Evolutionary conservation across 1,140 invertebrate genomes (phyloP).

Genomic region (Bombus superbus): DNA sequence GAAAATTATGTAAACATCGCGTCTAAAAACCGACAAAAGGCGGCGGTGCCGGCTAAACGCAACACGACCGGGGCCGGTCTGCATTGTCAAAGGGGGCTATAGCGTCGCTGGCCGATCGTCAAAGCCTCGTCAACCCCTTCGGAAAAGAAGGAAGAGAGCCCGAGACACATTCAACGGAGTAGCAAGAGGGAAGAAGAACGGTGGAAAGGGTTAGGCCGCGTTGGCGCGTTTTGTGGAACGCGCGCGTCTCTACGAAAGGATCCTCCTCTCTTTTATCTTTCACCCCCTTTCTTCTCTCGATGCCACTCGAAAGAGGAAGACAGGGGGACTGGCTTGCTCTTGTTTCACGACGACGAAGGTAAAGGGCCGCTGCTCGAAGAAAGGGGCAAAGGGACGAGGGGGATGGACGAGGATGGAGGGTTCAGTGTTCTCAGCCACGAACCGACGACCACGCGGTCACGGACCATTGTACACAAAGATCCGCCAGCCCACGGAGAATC

Average conservation of each 20-base stretch:
- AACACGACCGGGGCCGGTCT: slow-evolving; percentile 37
- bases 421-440: slow-evolving; percentile 60
- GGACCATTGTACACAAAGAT: slow-evolving; percentile 64
- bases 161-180: background rate
- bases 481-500: slow-evolving; percentile 18
- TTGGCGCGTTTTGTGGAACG: slow-evolving; percentile 57
- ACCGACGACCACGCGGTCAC: slow-evolving; percentile 55
- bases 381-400: slow-evolving; percentile 1
- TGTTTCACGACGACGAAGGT: slow-evolving; percentile 50
- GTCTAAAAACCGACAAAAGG: slow-evolving; percentile 68
- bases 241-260: slow-evolving; percentile 44
- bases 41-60: slow-evolving; percentile 56
- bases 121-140: slow-evolving; percentile 66
- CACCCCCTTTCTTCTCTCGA: slow-evolving; percentile 59
- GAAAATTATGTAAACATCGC: slow-evolving; percentile 64
- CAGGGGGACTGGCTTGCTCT: slow-evolving; percentile 25
- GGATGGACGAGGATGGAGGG: slow-evolving; percentile 42
- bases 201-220: slow-evolving; percentile 16
- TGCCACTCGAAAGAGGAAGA: slow-evolving; percentile 46
- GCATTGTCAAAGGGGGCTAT: slow-evolving; percentile 63
- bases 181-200: too few relatives aligned
- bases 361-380: slow-evolving; percentile 52
- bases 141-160: slow-evolving; percentile 49
- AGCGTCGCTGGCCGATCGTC: slow-evolving; percentile 56
- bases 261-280: slow-evolving; percentile 68